Conservation (phyloP, 2,888 invertebrate species). For the Pammene aurita region DNA sequence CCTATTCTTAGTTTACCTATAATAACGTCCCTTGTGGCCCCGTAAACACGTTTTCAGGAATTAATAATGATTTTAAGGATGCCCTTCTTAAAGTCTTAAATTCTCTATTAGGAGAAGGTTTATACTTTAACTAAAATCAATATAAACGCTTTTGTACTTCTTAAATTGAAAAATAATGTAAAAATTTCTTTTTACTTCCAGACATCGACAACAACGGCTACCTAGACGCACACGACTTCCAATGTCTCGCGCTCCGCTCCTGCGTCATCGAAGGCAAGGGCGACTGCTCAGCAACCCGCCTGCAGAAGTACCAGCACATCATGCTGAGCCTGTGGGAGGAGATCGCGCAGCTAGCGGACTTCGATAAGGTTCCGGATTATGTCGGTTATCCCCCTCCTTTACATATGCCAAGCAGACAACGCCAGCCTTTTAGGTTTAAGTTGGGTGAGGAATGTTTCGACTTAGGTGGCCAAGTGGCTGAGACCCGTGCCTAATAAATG, state of each 20-base stretch:
- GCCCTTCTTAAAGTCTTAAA: too few species aligned
- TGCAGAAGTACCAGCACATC: conserved; percentile 91
- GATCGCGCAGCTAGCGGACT: conserved; percentile 92
- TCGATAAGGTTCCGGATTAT: conserved; percentile 89
- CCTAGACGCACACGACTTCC: conserved; percentile 91
- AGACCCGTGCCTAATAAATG: background rate
- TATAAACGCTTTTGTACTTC: too few species aligned
- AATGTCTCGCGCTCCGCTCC: conserved; percentile 91
- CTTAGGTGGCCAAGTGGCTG: background rate
- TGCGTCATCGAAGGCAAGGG: conserved; percentile 93
- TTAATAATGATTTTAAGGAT: too few species aligned
- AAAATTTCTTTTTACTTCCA: conserved; percentile 59
- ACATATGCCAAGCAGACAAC: conserved; percentile 49
- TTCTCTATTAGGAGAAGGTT: too few species aligned
- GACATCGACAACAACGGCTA: conserved; percentile 94
- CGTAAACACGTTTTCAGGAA: too few species aligned
- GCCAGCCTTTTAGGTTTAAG: conserved; percentile 41
- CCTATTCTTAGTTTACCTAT: too few species aligned
- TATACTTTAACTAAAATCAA: too few species aligned
- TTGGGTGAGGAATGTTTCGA: background rate
- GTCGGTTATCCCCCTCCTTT: conserved; percentile 74
- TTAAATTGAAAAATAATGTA: too few species aligned
- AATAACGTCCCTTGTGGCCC: too few species aligned
- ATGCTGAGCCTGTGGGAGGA: conserved; percentile 94
- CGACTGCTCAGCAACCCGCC: conserved; percentile 87